phyloP scores from a whole-genome alignment of 2,888 invertebrate species.

The Lomographa bimaculata region DNA sequence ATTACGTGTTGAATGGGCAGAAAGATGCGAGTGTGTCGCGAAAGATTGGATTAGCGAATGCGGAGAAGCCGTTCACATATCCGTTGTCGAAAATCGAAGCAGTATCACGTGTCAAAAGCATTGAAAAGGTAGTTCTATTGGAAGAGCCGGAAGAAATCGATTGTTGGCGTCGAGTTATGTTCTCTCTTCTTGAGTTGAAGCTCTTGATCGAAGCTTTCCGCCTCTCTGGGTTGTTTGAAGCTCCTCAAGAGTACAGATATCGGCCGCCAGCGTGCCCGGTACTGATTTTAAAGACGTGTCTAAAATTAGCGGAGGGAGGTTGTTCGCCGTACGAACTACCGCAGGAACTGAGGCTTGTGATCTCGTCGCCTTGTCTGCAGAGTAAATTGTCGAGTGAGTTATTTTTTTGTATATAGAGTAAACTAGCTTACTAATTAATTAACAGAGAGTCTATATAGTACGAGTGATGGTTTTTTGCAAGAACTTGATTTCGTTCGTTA shows the following conservation, averaged over 20 bases:
- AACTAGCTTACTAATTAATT: too few species aligned
- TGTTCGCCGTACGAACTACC: slow-evolving; percentile 85
- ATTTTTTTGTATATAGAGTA: slow-evolving; percentile 1
- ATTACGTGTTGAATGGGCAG: slow-evolving; percentile 65
- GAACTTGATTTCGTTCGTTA: too few species aligned
- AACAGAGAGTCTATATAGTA: too few species aligned
- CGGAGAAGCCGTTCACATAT: slow-evolving; percentile 65
- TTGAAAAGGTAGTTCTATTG: slow-evolving; percentile 61
- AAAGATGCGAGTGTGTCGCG: slow-evolving; percentile 57
- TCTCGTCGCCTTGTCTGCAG: slow-evolving; percentile 64
- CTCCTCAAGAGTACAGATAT: slow-evolving; percentile 68
- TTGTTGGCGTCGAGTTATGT: slow-evolving; percentile 75
- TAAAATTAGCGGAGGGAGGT: slow-evolving; percentile 85
- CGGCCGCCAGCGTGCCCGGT: slow-evolving; percentile 71
- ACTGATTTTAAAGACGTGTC: slow-evolving; percentile 84
- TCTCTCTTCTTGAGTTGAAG: slow-evolving; percentile 80
- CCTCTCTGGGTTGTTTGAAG: slow-evolving; percentile 79
- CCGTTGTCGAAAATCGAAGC: slow-evolving; percentile 70
- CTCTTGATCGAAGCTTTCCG: slow-evolving; percentile 85
- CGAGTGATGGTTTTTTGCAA: too few species aligned
- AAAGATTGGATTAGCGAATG: slow-evolving; percentile 51
- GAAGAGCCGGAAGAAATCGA: slow-evolving; percentile 67
- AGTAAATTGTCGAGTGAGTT: slow-evolving; percentile 65
- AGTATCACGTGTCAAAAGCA: slow-evolving; percentile 71
- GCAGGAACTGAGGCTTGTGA: slow-evolving; percentile 85